Evolutionary conservation across 2,888 invertebrate species (phyloP).

Genomic region (Blastobasis lacticolella): DNA sequence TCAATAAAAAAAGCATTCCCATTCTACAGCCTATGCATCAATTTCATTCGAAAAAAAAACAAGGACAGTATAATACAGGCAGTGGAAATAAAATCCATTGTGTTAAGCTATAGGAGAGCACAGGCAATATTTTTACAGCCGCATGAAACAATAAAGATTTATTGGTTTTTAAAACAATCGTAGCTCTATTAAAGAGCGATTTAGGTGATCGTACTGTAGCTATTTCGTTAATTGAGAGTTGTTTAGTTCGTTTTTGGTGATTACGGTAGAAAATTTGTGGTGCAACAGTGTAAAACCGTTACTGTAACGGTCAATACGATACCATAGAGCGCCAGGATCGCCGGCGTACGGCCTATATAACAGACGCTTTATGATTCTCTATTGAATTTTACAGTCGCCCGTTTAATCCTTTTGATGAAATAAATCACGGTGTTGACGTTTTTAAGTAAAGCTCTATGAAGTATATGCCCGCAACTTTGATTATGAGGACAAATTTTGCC

Average conservation of each 20-base stretch:
- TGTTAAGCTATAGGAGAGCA: slow-evolving; percentile 22
- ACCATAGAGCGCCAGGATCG: too few relatives aligned
- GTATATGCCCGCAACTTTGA: background rate
- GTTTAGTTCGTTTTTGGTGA: too few relatives aligned
- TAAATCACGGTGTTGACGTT: background rate
- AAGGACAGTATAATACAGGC: background rate
- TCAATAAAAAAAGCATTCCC: slow-evolving; percentile 22
- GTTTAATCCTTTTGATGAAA: background rate
- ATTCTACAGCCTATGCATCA: slow-evolving; percentile 21
- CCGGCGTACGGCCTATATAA: too few relatives aligned
- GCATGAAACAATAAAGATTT: slow-evolving; percentile 32
- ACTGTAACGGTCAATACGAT: too few relatives aligned
- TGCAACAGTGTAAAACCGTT: too few relatives aligned
- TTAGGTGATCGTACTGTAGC: too few relatives aligned
- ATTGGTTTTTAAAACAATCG: slow-evolving; percentile 27
- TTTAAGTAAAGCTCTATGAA: background rate
- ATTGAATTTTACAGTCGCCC: background rate
- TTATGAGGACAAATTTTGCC: background rate
- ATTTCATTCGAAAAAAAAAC: slow-evolving; percentile 23
- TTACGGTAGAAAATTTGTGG: too few relatives aligned
- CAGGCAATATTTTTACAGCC: slow-evolving; percentile 35
- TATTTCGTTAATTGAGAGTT: too few relatives aligned
- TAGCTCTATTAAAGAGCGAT: background rate
- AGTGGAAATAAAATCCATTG: slow-evolving; percentile 35
- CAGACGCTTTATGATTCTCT: background rate